A percentile compares a stretch with the other conserved stretches of the same genome.
These are phyloP conservation scores for Ophraella communa DNA, from an alignment of 2,888 invertebrate species.

Conservation along the genomic window DNA sequence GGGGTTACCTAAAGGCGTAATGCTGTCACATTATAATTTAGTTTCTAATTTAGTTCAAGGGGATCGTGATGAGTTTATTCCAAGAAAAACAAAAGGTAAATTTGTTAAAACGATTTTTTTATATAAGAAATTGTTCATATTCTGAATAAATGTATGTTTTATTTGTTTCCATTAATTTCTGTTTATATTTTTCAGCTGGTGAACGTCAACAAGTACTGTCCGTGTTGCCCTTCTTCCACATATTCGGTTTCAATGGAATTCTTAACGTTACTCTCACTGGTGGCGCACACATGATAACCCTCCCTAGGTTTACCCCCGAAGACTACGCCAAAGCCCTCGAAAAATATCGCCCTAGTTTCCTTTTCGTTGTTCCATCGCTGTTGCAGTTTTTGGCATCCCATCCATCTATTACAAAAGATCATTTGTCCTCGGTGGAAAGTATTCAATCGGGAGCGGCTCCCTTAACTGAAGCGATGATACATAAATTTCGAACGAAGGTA, in stretches of 20 bases:
- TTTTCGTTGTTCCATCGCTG: constrained; percentile 80
- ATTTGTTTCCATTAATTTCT: too few relatives aligned
- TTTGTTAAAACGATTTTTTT: not conserved
- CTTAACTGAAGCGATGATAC: constrained; percentile 68
- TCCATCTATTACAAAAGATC: constrained; percentile 71
- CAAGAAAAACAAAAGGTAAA: constrained; percentile 45
- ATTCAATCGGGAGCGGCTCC: constrained; percentile 80
- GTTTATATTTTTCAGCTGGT: constrained; percentile 54
- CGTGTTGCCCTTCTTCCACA: constrained; percentile 80
- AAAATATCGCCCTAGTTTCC: constrained; percentile 66
- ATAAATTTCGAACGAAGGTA: constrained; percentile 67
- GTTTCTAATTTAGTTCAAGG: constrained; percentile 59
- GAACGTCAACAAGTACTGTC: constrained; percentile 66
- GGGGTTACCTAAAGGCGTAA: constrained; percentile 82
- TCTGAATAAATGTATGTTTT: too few relatives aligned
- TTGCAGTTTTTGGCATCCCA: constrained; percentile 77
- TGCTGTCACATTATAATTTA: constrained; percentile 74
- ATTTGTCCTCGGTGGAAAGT: constrained; percentile 68
- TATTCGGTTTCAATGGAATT: constrained; percentile 76
- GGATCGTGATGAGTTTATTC: constrained; percentile 49
- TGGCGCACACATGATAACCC: constrained; percentile 70
- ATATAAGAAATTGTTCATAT: not conserved
- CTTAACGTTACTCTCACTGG: constrained; percentile 66
- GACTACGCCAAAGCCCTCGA: constrained; percentile 71
- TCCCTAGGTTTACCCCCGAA: constrained; percentile 78